Percentiles rank a stretch among this genome's conserved stretches.
Evolutionary conservation across 2,888 invertebrate genomes (phyloP).

Genomic region (Arge pagana): DNA sequence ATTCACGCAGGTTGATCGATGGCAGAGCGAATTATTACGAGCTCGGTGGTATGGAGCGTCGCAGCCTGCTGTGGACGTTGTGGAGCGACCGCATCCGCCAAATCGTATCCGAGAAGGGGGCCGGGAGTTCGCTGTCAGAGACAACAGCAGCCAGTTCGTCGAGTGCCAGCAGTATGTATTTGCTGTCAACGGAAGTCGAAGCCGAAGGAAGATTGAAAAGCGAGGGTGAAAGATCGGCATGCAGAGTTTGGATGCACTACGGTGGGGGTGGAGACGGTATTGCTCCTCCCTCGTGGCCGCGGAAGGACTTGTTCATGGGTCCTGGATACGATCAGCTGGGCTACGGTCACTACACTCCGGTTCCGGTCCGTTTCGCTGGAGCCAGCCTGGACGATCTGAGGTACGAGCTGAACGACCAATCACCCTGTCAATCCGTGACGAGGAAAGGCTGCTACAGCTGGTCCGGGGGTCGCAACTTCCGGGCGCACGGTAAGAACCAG

Average conservation of each 20-base stretch:
- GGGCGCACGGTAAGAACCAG: neutral
- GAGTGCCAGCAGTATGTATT: constrained; percentile 57
- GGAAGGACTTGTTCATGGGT: constrained; percentile 65
- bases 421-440: constrained; percentile 21
- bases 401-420: constrained; percentile 32
- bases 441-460: constrained; percentile 37
- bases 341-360: constrained; percentile 40
- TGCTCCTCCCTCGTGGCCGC: constrained; percentile 59
- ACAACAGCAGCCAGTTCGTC: constrained; percentile 62
- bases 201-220: constrained; percentile 45
- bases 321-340: constrained; percentile 38
- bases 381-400: constrained; percentile 38
- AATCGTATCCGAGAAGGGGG: constrained; percentile 56
- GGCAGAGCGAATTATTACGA: constrained; percentile 67
- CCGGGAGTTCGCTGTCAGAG: constrained; percentile 61
- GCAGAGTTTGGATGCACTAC: constrained; percentile 42
- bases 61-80: constrained; percentile 65
- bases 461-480: constrained; percentile 30
- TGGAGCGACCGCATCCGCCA: constrained; percentile 63
- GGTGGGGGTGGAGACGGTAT: constrained; percentile 40
- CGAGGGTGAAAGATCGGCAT: constrained; percentile 14
- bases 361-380: constrained; percentile 41
- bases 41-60: constrained; percentile 65
- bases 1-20: constrained; percentile 45
- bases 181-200: constrained; percentile 53